A percentile compares a stretch with the other conserved stretches of the same genome.
phyloP scores from a whole-genome alignment of 2,113 vertebrate genomes.

The Phrynosoma platyrhinos region DNA sequence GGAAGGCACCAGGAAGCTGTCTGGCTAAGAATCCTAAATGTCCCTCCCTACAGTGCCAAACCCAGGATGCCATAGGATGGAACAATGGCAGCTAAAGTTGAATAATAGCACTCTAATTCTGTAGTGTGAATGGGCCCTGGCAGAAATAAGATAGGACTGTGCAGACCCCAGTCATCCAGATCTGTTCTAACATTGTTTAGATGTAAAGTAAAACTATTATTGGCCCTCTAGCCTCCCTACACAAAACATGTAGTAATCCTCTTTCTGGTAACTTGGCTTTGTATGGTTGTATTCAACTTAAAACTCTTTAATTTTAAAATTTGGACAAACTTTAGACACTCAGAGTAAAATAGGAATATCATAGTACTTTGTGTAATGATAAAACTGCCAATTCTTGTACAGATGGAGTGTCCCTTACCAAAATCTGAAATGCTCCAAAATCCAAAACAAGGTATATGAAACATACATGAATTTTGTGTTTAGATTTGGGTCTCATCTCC shows the following conservation, averaged over 20 bases:
- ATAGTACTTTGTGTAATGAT: neutral
- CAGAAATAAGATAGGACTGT: no score
- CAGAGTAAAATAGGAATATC: neutral
- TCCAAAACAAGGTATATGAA: no score
- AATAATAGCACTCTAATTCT: no score
- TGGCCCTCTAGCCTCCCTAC: neutral
- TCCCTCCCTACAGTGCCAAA: no score
- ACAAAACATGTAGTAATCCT: neutral
- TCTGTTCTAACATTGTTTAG: neutral
- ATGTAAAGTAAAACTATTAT: neutral
- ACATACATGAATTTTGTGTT: no score
- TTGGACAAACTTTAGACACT: neutral
- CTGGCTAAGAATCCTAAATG: no score
- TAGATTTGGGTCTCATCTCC: no score
- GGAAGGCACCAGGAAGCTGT: no score
- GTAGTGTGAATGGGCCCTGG: no score
- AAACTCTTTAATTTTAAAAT: neutral
- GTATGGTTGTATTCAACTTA: neutral
- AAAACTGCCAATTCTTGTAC: neutral
- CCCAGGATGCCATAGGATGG: no score
- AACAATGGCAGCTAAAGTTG: no score
- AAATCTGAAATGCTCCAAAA: no score
- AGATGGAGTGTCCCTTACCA: fast-evolving
- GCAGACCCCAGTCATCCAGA: neutral
- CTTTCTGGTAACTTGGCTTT: neutral